Conservation (phyloP, 2,888 invertebrate genomes). For the Tenthredo livida region DNA sequence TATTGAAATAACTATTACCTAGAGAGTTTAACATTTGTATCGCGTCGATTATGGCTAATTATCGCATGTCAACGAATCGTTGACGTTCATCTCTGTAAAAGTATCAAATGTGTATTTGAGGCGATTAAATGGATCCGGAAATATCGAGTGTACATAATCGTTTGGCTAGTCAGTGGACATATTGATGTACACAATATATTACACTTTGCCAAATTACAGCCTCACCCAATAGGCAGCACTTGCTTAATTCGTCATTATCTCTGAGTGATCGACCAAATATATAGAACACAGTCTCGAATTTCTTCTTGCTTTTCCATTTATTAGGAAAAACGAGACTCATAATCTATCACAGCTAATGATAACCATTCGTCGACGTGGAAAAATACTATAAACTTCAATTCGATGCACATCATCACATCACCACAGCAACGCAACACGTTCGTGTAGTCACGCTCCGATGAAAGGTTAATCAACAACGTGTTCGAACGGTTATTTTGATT, state of each 20-base stretch:
- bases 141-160: slow-evolving; percentile 17
- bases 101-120: neutral
- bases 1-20: neutral
- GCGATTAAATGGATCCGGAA: slow-evolving; percentile 10
- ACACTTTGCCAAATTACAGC: slow-evolving; percentile 40
- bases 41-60: neutral
- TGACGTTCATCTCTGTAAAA: neutral
- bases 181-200: neutral
- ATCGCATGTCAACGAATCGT: neutral
- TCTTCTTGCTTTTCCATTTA: neutral
- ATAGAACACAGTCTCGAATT: neutral
- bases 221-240: neutral
- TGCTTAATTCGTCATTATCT: slow-evolving; percentile 18
- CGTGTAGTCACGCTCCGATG: neutral
- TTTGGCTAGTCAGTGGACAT: neutral
- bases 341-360: neutral
- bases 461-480: slow-evolving; percentile 15
- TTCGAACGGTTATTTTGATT: slow-evolving; percentile 13
- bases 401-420: neutral
- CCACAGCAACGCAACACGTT: neutral
- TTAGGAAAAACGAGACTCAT: neutral
- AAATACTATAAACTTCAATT: slow-evolving; percentile 1
- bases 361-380: neutral
- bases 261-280: slow-evolving; percentile 22
- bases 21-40: neutral